Evolutionary conservation across 2,888 invertebrate species (phyloP), one percentile per base, ranked within the genome.

Genomic region (Drosophila lutescens): DNA sequence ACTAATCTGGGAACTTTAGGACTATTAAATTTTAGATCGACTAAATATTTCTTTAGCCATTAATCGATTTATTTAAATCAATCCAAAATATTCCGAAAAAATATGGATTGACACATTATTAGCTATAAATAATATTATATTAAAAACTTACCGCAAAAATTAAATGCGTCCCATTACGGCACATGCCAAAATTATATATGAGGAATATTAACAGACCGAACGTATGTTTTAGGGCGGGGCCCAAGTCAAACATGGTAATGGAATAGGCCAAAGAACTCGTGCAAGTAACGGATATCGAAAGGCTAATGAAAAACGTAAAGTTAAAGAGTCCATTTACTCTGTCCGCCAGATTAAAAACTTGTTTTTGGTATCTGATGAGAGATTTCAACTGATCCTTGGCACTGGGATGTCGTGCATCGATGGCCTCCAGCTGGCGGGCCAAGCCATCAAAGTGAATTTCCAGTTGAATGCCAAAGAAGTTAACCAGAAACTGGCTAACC

Each of bases 361-460:
- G 17, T 4, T 10, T 34, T 0, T 60, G 59, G 10, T 23, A 55
- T 2, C 3, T 7, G 0, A 60, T 13, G 2, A 55, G 55, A 10
- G 30, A 55, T 10, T 15, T 55, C 13, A 60, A 4, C 15, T 44
- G 41, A 26, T 55, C 26, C 34, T 55, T 55, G 13, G 55, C 43
- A 10, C n/a, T 10, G 7, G 34, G 43, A 10, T 43, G 13, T 10
- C 43, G 10, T 5, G 60, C 60, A 23, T 60, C 60, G 10, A 60
- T 23, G 13, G 15, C 15, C 12, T 44, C 41, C 32, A 55, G 23
- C 10, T 36, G 34, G 10, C 26, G 34, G 43, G 55, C 43, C 55
- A 60, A 34, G 6, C 60, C 60, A 6, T 58, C 58, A 6, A 55
- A 55, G 10, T 60, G 55, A 0, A 60, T 55, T 34, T 55, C 26